A percentile compares a stretch with the other conserved stretches of the same genome.
phyloP scores from a whole-genome alignment of 2,113 vertebrate species.

The Marcusenius ussheri region DNA sequence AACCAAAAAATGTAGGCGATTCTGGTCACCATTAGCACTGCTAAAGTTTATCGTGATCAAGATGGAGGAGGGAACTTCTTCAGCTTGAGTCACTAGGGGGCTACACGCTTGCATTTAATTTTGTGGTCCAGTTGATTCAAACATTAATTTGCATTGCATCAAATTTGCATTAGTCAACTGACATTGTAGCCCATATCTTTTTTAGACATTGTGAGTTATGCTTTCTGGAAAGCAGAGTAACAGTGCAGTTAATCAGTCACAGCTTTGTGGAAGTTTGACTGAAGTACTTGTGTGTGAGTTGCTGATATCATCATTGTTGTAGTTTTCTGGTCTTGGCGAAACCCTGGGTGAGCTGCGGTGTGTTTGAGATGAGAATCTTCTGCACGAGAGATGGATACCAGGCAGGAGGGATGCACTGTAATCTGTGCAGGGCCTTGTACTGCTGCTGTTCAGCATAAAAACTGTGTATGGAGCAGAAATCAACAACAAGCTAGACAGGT shows the following conservation, averaged over 20 bases:
- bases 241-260: neutral
- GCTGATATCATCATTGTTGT: neutral
- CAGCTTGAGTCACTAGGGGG: neutral
- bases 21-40: neutral
- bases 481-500: neutral
- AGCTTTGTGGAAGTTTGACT: neutral
- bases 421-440: neutral
- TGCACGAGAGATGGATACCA: neutral
- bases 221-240: neutral
- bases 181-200: neutral
- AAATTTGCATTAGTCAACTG: neutral
- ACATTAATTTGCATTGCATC: neutral
- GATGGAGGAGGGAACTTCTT: neutral
- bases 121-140: neutral
- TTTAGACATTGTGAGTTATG: neutral
- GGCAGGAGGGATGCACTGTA: neutral
- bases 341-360: neutral
- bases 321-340: neutral
- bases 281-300: neutral
- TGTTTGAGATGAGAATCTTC: neutral
- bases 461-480: neutral
- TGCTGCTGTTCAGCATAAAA: neutral
- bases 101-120: neutral
- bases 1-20: neutral
- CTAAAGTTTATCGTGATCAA: neutral